Evolutionary conservation across 2,797 vertebrate species (phyloP), one percentile per base, ranked within the genome.

Genomic region (Rachycentron canadum): DNA sequence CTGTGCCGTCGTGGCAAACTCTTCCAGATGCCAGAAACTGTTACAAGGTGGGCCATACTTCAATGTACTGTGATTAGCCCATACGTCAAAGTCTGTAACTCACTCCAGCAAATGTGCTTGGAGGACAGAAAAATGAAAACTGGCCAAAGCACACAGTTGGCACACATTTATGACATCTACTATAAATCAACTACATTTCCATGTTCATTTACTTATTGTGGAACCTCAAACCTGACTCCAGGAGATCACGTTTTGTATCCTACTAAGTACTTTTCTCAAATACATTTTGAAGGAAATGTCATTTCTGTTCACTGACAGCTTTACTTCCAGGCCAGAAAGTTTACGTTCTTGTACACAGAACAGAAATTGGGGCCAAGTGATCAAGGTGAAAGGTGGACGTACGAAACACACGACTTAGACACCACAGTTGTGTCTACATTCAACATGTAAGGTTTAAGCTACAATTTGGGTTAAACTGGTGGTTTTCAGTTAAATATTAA

Each of bases 71-170:
- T 87, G 74, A 87, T 87, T 82, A 80, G 50, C 67, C 60, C 71
- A 76, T 88, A 78, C 34, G 85, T 89, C 78, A 82, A 70, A 52
- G 71, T 89, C 81, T 78, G 79, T 73, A 85, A 80, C 73, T 84
- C 73, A 68, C 32, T 65, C 64, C 38, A 75, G 78, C 38, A 76
- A 66, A 53, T 76, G 68, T 38, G 63, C 73, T 59, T 56, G 32
- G 38, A 63, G 32, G 62, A 86, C 57, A 71, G 60, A 75, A 78
- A 81, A 70, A 63, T 47, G 23, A 68, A 73, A 84, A 87, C 61
- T 68, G 63, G 66, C 66, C 70, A 81, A 81, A 76, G 47, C 43
- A 78, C 70, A 83, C 43, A 41, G 65, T 70, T 72, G 72, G 67
- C 23, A 32, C 23, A 32, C 26, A 49, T 50, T 73, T 53, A 60